Conservation (phyloP, 2,888 invertebrate genomes). For the Boloria selene region DNA sequence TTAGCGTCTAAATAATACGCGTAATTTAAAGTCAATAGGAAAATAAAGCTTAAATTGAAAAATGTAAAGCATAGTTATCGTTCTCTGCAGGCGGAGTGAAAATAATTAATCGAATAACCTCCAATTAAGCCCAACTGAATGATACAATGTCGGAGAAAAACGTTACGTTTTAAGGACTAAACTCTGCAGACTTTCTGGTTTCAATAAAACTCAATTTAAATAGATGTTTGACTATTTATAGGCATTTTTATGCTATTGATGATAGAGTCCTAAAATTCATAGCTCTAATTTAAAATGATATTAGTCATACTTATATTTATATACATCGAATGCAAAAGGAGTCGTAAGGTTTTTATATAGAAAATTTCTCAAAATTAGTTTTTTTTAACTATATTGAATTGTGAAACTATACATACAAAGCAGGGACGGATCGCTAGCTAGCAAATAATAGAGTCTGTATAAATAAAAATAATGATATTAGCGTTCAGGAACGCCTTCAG, state of each 20-base stretch:
- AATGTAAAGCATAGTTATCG: conserved; percentile 14
- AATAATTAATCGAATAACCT: conserved; percentile 18
- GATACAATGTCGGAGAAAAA: conserved; percentile 12
- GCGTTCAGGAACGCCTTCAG: conserved; percentile 2
- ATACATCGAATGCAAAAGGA: too few species aligned
- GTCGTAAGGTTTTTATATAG: too few species aligned
- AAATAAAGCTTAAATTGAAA: conserved; percentile 11
- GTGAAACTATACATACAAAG: too few species aligned
- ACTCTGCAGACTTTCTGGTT: not conserved
- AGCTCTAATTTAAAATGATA: too few species aligned
- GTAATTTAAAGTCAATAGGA: not conserved
- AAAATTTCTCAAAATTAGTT: too few species aligned
- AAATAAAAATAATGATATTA: conserved; percentile 4
- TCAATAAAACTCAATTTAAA: conserved; percentile 5
- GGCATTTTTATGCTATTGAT: too few species aligned
- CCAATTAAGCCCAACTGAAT: conserved; percentile 18
- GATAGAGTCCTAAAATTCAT: too few species aligned
- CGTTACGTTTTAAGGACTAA: conserved; percentile 9
- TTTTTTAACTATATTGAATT: too few species aligned
- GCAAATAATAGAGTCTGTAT: not conserved
- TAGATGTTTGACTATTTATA: too few species aligned
- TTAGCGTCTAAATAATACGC: too few species aligned
- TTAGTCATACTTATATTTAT: too few species aligned
- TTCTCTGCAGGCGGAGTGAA: conserved; percentile 4
- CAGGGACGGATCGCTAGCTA: too few species aligned